A percentile compares a stretch with the other conserved stretches of the same genome.
Conservation (phyloP, 2,888 invertebrate genomes). For the Zele albiditarsus region DNA sequence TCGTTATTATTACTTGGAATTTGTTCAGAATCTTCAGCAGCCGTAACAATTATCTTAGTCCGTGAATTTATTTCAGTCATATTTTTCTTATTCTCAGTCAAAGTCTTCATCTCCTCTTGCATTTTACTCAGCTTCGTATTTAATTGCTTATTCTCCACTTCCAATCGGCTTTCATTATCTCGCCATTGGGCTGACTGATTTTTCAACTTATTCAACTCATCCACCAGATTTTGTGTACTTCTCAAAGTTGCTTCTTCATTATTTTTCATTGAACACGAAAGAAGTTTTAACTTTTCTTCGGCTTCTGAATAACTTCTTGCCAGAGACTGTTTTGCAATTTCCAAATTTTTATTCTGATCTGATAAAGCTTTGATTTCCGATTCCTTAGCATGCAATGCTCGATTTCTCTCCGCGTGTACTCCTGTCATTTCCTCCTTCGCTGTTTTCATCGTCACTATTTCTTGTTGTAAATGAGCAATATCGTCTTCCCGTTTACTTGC, state of each 20-base stretch:
- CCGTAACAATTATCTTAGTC: constrained; percentile 51
- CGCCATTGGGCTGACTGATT: constrained; percentile 57
- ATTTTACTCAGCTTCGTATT: constrained; percentile 58
- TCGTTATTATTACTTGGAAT: constrained; percentile 52
- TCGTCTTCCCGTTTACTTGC: constrained; percentile 66
- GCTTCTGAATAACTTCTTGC: constrained; percentile 74
- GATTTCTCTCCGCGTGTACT: constrained; percentile 57
- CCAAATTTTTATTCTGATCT: constrained; percentile 56
- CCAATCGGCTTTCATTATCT: constrained; percentile 59
- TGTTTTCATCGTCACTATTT: constrained; percentile 72
- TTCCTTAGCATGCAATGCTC: constrained; percentile 57
- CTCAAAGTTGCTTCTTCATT: constrained; percentile 61
- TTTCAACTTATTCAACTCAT: constrained; percentile 59
- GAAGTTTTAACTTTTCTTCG: constrained; percentile 58
- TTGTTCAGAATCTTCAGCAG: constrained; percentile 55
- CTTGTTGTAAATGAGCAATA: constrained; percentile 42
- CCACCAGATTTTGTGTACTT: constrained; percentile 56
- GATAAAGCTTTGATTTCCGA: constrained; percentile 56
- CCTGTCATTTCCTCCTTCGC: constrained; percentile 71
- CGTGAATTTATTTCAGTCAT: constrained; percentile 57
- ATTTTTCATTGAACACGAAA: constrained; percentile 55
- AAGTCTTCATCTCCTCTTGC: constrained; percentile 58
- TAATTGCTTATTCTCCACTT: constrained; percentile 64
- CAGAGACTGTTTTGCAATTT: constrained; percentile 72
- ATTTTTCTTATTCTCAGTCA: constrained; percentile 64